Evolutionary conservation across 2,888 invertebrate species (phyloP).

Genomic region (Ochropleura plecta): DNA sequence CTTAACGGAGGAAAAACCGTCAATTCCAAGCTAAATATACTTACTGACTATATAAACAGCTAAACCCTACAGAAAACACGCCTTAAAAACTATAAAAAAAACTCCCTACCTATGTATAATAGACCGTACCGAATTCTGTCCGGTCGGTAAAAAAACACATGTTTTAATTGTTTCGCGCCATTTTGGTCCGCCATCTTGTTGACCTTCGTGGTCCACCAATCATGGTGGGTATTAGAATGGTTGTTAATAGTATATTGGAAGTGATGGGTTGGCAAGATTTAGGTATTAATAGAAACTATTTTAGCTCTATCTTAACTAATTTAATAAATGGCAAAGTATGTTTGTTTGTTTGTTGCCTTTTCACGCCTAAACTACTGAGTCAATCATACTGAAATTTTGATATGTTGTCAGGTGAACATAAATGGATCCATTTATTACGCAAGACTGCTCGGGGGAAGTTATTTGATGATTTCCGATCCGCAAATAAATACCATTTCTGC

Average conservation of each 20-base stretch:
- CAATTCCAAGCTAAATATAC: background rate
- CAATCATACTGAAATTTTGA: too few relatives aligned
- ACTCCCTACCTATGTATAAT: constrained; percentile 25
- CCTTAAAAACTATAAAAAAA: constrained; percentile 17
- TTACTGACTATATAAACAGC: constrained; percentile 5
- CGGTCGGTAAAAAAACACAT: constrained; percentile 52
- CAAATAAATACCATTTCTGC: too few relatives aligned
- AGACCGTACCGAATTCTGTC: constrained; percentile 51
- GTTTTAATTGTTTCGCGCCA: constrained; percentile 57
- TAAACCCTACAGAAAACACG: constrained; percentile 26
- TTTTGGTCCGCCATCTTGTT: constrained; percentile 51
- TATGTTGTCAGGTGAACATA: too few relatives aligned
- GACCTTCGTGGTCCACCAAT: constrained; percentile 56
- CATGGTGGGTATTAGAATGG: constrained; percentile 37
- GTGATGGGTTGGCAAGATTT: constrained; percentile 20
- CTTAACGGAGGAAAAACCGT: background rate
- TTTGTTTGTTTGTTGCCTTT: too few relatives aligned
- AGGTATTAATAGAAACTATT: background rate
- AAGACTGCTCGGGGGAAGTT: too few relatives aligned
- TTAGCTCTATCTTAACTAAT: background rate
- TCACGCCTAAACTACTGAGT: too few relatives aligned
- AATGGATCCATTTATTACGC: too few relatives aligned
- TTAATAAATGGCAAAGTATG: too few relatives aligned
- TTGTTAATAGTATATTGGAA: constrained; percentile 2
- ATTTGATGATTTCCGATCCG: too few relatives aligned